A percentile compares a stretch with the other conserved stretches of the same genome.
Conservation (phyloP, 2,888 invertebrate species). For the Acleris cristana region DNA sequence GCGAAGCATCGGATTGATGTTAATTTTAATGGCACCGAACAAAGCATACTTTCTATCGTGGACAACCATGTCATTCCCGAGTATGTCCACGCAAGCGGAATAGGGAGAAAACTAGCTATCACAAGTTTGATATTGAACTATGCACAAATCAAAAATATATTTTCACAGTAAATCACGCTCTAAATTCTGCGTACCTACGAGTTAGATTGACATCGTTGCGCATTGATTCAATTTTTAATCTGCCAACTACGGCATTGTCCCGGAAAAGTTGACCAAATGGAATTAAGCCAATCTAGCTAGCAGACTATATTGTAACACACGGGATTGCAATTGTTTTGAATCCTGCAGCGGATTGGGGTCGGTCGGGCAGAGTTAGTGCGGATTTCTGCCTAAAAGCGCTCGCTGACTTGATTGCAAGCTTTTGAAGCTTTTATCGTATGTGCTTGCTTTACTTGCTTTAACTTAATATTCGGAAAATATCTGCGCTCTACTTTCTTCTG, state of each 20-base stretch:
- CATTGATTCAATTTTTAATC: conserved; percentile 1
- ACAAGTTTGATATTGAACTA: too few species aligned
- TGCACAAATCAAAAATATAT: too few species aligned
- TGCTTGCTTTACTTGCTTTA: conserved; percentile 40
- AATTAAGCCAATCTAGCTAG: conserved; percentile 45
- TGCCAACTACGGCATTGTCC: conserved; percentile 11
- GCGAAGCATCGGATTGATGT: too few species aligned
- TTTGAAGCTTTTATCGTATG: conserved; percentile 50
- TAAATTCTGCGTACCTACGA: too few species aligned
- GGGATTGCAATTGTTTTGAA: conserved; percentile 48
- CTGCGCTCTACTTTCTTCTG: not conserved
- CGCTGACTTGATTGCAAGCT: conserved; percentile 54
- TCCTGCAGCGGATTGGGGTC: conserved; percentile 50
- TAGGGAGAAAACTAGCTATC: too few species aligned
- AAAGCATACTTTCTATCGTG: too few species aligned
- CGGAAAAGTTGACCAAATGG: conserved; percentile 24
- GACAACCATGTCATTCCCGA: too few species aligned
- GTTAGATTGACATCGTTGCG: not conserved
- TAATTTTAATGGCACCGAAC: too few species aligned
- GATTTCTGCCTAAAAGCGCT: conserved; percentile 41
- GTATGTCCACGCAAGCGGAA: too few species aligned
- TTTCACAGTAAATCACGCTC: too few species aligned
- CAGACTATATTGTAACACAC: conserved; percentile 48
- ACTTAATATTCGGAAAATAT: conserved; percentile 40
- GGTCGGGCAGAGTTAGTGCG: conserved; percentile 46